Conservation (phyloP, 2,797 vertebrate species). For the Gorsachius magnificus region DNA sequence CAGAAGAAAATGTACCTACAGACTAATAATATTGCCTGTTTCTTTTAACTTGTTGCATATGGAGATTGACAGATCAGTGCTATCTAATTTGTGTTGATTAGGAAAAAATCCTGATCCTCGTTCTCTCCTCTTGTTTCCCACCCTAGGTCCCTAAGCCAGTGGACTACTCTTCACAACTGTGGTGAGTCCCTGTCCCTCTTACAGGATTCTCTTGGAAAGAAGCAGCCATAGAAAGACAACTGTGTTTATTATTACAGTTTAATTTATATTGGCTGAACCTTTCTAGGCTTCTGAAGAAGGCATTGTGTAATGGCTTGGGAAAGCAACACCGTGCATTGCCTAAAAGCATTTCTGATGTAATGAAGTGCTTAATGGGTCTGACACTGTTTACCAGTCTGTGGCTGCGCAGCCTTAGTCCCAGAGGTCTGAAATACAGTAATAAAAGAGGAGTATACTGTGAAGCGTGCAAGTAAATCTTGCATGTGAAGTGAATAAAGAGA, state of each 20-base stretch:
- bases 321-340: background rate
- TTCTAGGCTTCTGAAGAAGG: background rate
- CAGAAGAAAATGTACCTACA: background rate
- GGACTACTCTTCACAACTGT: constrained; percentile 91
- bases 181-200: constrained; percentile 79
- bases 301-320: background rate
- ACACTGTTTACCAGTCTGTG: background rate
- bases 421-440: background rate
- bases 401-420: background rate
- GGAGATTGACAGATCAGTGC: background rate
- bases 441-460: background rate
- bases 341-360: background rate
- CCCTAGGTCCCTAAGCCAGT: constrained; percentile 92
- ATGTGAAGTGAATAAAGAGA: background rate
- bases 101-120: constrained; percentile 28
- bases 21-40: background rate
- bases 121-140: constrained; percentile 54
- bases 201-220: background rate
- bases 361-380: background rate
- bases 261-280: background rate
- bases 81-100: background rate
- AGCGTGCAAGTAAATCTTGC: background rate
- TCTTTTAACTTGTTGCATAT: background rate
- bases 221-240: background rate
- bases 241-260: background rate